Percentiles rank a stretch among this genome's conserved stretches.
Conservation (phyloP, 2,888 invertebrate species). For the Perdita meconis region DNA sequence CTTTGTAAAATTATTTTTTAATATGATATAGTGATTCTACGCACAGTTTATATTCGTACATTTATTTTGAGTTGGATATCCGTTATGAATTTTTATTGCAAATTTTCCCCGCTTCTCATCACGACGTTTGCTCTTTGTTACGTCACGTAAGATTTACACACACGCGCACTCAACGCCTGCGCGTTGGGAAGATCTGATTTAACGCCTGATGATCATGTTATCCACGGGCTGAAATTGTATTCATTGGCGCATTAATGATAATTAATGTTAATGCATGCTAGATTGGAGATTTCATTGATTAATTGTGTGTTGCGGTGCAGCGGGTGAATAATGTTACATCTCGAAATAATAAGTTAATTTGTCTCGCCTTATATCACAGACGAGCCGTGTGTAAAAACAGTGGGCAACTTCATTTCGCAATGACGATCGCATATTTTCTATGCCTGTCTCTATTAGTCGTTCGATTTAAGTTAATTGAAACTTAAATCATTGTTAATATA, state of each 20-base stretch:
- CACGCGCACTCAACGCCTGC: background rate
- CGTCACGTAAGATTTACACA: background rate
- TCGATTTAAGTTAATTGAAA: background rate
- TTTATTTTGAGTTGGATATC: too few relatives aligned
- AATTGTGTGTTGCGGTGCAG: conserved; percentile 30
- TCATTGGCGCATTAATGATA: conserved; percentile 36
- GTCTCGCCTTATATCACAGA: background rate
- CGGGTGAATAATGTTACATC: conserved; percentile 24
- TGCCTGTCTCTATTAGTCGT: too few relatives aligned
- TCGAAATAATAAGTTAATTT: conserved; percentile 38
- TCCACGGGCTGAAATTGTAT: background rate
- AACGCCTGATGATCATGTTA: conserved; percentile 20
- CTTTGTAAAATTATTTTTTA: too few relatives aligned
- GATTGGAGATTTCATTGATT: conserved; percentile 43
- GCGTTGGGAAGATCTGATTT: conserved; percentile 9
- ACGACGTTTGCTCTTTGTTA: background rate
- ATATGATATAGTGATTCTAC: too few relatives aligned
- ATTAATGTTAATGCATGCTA: conserved; percentile 43
- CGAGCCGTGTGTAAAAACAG: background rate
- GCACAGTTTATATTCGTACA: background rate
- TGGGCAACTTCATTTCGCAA: background rate
- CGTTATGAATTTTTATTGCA: too few relatives aligned
- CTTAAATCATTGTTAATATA: too few relatives aligned
- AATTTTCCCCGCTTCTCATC: too few relatives aligned
- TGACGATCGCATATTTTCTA: too few relatives aligned